These are phyloP conservation scores for Xenopus petersii DNA, from an alignment of 2,797 vertebrate species.

Conservation along the genomic window DNA sequence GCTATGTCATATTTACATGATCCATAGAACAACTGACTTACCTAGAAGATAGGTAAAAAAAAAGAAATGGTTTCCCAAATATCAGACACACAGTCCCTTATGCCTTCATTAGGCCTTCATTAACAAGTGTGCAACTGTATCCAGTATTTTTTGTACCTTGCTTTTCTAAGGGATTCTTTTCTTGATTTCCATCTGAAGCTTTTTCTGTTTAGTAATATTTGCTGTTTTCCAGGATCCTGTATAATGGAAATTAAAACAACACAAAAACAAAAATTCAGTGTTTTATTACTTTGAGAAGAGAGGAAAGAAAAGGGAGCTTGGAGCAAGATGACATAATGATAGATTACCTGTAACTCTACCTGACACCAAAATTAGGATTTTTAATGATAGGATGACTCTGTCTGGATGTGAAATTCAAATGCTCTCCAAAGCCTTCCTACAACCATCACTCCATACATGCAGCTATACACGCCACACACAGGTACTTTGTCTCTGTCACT, in stretches of 20 bases:
- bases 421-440: slow-evolving; percentile 85
- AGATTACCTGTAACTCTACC: slow-evolving; percentile 91
- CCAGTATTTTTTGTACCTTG: no score
- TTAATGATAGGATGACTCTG: slow-evolving; percentile 91
- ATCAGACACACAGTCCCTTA: no score
- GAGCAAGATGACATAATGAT: slow-evolving; percentile 85
- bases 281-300: slow-evolving; percentile 71
- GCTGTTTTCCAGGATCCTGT: no score
- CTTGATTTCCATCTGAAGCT: no score
- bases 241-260: slow-evolving; percentile 1
- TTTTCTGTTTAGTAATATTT: no score
- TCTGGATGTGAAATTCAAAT: slow-evolving; percentile 92
- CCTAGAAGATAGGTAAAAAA: no score
- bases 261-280: slow-evolving; percentile 8
- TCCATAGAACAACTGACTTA: no score
- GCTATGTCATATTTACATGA: no score
- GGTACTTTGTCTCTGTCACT: slow-evolving; percentile 95
- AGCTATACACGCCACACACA: slow-evolving; percentile 83
- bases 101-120: no score
- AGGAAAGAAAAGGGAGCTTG: slow-evolving; percentile 74
- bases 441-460: slow-evolving; percentile 82
- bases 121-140: no score
- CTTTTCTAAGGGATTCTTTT: no score
- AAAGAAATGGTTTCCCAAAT: no score
- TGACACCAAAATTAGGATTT: slow-evolving; percentile 90